A percentile compares a stretch with the other conserved stretches of the same genome.
phyloP scores from a whole-genome alignment of 2,888 invertebrate genomes.

The Tetanocera ferruginea region DNA sequence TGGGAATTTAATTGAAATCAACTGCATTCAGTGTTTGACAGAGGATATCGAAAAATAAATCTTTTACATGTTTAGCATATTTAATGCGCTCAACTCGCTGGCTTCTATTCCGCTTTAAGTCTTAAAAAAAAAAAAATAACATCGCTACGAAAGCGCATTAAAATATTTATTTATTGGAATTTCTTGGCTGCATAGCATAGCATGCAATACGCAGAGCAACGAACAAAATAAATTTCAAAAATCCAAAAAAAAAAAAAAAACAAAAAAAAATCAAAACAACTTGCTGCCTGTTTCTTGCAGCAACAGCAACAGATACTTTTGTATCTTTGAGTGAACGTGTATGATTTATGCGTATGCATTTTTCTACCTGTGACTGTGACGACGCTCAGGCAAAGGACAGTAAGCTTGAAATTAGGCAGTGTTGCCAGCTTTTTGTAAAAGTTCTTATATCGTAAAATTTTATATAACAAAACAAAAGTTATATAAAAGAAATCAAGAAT shows the following conservation, averaged over 20 bases:
- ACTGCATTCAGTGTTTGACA: not conserved
- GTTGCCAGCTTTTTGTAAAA: constrained; percentile 13
- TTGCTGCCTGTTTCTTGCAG: not conserved
- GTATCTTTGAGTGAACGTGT: constrained; percentile 18
- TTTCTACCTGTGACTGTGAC: constrained; percentile 16
- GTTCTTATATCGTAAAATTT: too few relatives aligned
- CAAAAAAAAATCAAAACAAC: not conserved
- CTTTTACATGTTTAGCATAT: constrained; percentile 18
- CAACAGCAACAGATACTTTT: constrained; percentile 15
- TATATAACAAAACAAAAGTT: not conserved
- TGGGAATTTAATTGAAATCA: not conserved
- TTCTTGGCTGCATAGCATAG: not conserved
- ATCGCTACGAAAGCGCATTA: not conserved
- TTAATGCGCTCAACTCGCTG: not conserved
- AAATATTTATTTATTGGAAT: not conserved
- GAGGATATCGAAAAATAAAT: not conserved
- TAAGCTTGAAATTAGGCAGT: constrained; percentile 18
- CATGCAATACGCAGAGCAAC: not conserved
- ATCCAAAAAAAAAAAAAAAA: not conserved
- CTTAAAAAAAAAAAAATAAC: not conserved
- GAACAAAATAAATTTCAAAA: not conserved
- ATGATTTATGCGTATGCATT: constrained; percentile 14
- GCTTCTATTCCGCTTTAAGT: not conserved
- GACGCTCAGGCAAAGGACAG: not conserved
- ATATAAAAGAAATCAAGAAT: not conserved